Evolutionary conservation across 2,888 invertebrate species (phyloP), one percentile per base, ranked within the genome.

Genomic region (Gastrophysa polygoni): DNA sequence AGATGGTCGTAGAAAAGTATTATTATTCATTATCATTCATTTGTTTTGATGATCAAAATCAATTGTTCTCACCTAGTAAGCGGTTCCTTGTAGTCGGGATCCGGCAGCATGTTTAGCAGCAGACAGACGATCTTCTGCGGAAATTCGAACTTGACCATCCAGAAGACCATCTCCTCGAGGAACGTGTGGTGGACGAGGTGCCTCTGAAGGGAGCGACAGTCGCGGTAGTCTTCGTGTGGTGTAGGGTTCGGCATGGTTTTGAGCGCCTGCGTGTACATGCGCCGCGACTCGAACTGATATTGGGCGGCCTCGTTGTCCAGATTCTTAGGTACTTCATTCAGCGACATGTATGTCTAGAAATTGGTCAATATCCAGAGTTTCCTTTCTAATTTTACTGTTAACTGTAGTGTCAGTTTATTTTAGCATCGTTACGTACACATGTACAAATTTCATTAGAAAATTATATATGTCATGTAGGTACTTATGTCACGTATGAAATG

Each of bases 131-230:
- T 70, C 79, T 95, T 96, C 83, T 98, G 96, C 0, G 98, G 98
- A 83, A 98, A 98, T 82, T 98, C 96, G 81, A 93, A 96, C 79
- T 94, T 94, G 64, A 98, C 95, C 18, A 95, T 96, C 98, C 98
- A 98, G 84, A 98, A 98, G 72, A 98, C 93, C 70, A 98, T 87
- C 84, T 98, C 98, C 81, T 98, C 97, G 17, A 96, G 84, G 67
- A 96, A 88, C 0, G 93, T 95, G 72, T 87, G 88, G 82, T 96
- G 95, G 29, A 89, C 87, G 38, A 96, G 83, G 28, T 89, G 87
- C 70, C 91, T 90, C 75, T 92, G 91, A 57, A 95, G 81, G 0
- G 93, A 91, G 1, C 91, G 90, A 74, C 92, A 87, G 80, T 93
- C 89, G 73, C 90, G 89, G 77, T 92, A 93, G 72, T 90, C 90